phyloP scores from a whole-genome alignment of 2,888 invertebrate genomes.

The Diachrysia chrysitis region DNA sequence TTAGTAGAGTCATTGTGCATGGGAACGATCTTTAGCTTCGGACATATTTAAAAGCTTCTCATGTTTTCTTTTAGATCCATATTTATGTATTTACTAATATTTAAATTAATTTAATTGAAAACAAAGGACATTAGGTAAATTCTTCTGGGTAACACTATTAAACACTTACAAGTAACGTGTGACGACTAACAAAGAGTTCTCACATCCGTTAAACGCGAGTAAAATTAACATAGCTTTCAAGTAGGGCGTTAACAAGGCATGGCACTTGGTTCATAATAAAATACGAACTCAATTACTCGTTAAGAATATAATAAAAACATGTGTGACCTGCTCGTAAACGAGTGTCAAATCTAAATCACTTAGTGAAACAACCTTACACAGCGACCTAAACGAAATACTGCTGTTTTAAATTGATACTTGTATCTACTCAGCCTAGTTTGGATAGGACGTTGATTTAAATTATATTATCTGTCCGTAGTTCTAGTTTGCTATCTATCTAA shows the following conservation, averaged over 20 bases:
- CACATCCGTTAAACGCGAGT: slow-evolving; percentile 60
- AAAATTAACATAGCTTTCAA: slow-evolving; percentile 81
- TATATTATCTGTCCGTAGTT: slow-evolving; percentile 21
- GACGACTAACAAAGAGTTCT: slow-evolving; percentile 40
- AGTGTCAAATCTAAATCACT: slow-evolving; percentile 49
- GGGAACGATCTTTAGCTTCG: no score
- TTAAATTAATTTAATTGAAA: slow-evolving; percentile 2
- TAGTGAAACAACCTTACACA: slow-evolving; percentile 39
- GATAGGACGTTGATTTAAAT: slow-evolving; percentile 29
- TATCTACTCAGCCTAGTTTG: slow-evolving; percentile 27
- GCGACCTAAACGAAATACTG: slow-evolving; percentile 34
- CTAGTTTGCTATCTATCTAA: neutral
- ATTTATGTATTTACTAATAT: no score
- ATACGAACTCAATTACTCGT: slow-evolving; percentile 42
- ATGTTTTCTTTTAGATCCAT: no score
- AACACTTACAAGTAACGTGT: slow-evolving; percentile 37
- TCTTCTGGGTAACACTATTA: slow-evolving; percentile 36
- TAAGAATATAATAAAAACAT: slow-evolving; percentile 47
- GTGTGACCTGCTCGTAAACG: slow-evolving; percentile 28
- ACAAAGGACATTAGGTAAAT: slow-evolving; percentile 10
- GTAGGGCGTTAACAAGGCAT: slow-evolving; percentile 61
- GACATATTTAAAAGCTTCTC: no score
- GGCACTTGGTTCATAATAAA: slow-evolving; percentile 47
- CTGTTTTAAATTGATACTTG: slow-evolving; percentile 32
- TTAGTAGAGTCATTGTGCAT: no score